These are phyloP conservation scores for Chondrilla cf. caribensis DNA, from an alignment of 37 sponge, comb jelly and placozoan genomes.

Conservation along the genomic window DNA sequence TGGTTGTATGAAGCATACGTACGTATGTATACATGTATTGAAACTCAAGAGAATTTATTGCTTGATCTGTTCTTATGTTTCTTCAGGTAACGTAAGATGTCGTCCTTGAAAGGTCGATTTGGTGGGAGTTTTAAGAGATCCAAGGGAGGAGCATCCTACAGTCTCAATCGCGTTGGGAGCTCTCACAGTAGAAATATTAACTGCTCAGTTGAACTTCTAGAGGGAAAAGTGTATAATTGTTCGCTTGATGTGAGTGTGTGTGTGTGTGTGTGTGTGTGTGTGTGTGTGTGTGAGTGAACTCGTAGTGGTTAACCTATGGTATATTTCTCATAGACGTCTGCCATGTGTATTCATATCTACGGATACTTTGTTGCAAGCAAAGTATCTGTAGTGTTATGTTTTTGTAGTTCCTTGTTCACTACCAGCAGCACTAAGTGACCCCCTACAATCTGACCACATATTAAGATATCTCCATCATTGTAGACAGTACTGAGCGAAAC, in stretches of 20 bases:
- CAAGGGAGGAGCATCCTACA: background rate
- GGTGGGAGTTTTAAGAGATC: constrained; percentile 3
- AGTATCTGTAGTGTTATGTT: too few species aligned
- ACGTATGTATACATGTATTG: too few species aligned
- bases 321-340: too few species aligned
- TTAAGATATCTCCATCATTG: background rate
- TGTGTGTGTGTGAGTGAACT: background rate
- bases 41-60: too few species aligned
- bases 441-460: background rate
- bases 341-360: too few species aligned
- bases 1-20: too few species aligned
- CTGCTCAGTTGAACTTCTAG: constrained; percentile 6
- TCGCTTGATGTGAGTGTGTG: constrained; percentile 1
- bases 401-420: too few species aligned
- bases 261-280: background rate
- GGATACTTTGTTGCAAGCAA: background rate
- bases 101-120: background rate
- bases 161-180: background rate
- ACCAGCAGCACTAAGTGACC: too few species aligned
- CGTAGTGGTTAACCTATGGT: too few species aligned
- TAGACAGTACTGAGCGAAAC: too few species aligned
- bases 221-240: background rate
- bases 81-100: background rate
- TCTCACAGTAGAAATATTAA: background rate
- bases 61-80: too few species aligned